A percentile compares a stretch with the other conserved stretches of the same genome.
These are phyloP conservation scores for Allobates femoralis DNA, from an alignment of 2,797 vertebrate species.

Conservation along the genomic window DNA sequence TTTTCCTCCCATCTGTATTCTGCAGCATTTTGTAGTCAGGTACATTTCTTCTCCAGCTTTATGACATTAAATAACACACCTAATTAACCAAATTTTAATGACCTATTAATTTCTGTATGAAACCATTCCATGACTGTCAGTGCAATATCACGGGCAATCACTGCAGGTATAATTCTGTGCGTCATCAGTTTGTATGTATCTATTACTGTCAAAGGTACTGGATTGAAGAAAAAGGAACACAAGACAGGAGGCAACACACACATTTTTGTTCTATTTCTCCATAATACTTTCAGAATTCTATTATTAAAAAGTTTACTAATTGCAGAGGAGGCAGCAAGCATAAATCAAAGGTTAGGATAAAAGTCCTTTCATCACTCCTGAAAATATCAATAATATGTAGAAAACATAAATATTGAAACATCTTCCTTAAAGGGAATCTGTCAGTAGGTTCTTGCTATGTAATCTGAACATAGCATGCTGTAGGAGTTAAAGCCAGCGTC, in stretches of 20 bases:
- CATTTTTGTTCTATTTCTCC: too few relatives aligned
- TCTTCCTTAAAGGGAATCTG: background rate
- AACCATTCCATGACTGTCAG: constrained; percentile 15
- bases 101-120: constrained; percentile 2
- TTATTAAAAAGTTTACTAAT: too few relatives aligned
- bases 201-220: background rate
- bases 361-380: too few relatives aligned
- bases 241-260: too few relatives aligned
- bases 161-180: background rate
- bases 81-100: constrained; percentile 8
- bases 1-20: constrained; percentile 8
- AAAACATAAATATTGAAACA: background rate
- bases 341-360: too few relatives aligned
- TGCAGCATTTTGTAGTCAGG: background rate
- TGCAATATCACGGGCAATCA: background rate
- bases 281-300: too few relatives aligned
- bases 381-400: too few relatives aligned
- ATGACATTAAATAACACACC: background rate
- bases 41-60: background rate
- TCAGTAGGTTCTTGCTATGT: too few relatives aligned
- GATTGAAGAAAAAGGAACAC: background rate
- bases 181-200: background rate
- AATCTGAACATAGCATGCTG: too few relatives aligned
- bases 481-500: too few relatives aligned
- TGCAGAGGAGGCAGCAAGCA: too few relatives aligned